phyloP scores from a whole-genome alignment of 2,113 vertebrate species.

The Pogonocichla stellata region DNA sequence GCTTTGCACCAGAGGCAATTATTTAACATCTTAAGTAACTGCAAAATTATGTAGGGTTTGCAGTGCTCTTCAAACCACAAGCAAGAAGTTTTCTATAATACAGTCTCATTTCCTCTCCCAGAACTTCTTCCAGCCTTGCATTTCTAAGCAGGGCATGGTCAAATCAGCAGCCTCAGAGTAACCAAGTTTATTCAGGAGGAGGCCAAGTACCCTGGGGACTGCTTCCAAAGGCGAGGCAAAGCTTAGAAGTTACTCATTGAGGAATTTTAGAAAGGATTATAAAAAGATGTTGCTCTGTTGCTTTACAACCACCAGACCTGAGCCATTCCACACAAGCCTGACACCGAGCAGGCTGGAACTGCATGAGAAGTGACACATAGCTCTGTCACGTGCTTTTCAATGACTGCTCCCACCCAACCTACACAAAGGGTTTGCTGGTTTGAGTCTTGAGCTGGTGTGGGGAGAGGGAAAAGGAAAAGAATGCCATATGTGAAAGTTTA shows the following conservation, averaged over 20 bases:
- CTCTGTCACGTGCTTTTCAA: neutral
- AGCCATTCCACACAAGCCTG: neutral
- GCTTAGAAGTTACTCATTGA: neutral
- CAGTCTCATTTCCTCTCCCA: neutral
- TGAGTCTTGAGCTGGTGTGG: neutral
- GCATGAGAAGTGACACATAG: neutral
- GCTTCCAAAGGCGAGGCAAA: neutral
- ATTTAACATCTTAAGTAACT: neutral
- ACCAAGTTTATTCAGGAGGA: neutral
- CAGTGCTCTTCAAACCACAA: neutral
- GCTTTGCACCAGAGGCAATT: neutral
- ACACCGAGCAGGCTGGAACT: neutral
- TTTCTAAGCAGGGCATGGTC: constrained; percentile 2
- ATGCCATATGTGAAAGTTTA: neutral
- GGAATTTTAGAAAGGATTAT: neutral
- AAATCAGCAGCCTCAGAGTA: neutral
- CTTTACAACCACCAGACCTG: neutral
- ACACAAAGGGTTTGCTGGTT: neutral
- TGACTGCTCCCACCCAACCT: neutral
- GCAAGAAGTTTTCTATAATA: neutral
- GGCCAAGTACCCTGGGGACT: neutral
- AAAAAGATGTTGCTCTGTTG: neutral
- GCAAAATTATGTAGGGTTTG: neutral
- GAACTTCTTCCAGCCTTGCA: neutral
- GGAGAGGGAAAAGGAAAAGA: neutral